Evolutionary conservation across 1,140 invertebrate species (phyloP), one percentile per base, ranked within the genome.

Genomic region (Drosophila athabasca): DNA sequence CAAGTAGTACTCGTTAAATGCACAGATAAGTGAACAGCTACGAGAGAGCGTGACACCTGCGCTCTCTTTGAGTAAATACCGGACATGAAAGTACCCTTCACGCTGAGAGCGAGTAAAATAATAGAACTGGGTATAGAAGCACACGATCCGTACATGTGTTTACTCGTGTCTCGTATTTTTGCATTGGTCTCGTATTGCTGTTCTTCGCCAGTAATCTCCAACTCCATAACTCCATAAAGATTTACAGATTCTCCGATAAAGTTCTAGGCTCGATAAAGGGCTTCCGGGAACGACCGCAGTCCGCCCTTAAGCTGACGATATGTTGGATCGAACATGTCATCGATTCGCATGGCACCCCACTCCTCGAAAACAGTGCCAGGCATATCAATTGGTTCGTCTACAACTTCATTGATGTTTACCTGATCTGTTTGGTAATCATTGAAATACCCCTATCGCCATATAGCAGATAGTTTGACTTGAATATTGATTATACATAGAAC

Each of bases 371-470:
- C 54, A 79, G 92, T 46, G 94, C 93, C 53, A 90, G 93, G 6
- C 91, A 93, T 45, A 87, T 94, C 41, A 93, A 94, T n/a, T 93
- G 93, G 79, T 94, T 94, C 89, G 92, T 94, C 73, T 94, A 94
- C 76, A 90, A 93, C 8, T 93, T 95, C 15, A 76, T 95, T 17
- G 95, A 95, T 91, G 93, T 95, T 8, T 90, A 94, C 49, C 84
- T 92, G 75, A 62, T 61, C 31, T 57, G 92, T 0, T 22, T 81
- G 35, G 15, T 43, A 17, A 3, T 75, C 35, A 22, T 60, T 26
- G 53, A 62, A 2, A 43, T 80, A 3, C 7, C 45, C 1, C 2
- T 8, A 7, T 41, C 13, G n/a, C 9, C 3, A 8, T 66, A 4
- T 68, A 70, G 61, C 51, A 57, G n/a, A 2, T 76, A 1, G 15